These are phyloP conservation scores for mouse (Mus musculus) DNA, from an alignment of 2,113 vertebrate genomes.

Conservation along the genomic window DNA sequence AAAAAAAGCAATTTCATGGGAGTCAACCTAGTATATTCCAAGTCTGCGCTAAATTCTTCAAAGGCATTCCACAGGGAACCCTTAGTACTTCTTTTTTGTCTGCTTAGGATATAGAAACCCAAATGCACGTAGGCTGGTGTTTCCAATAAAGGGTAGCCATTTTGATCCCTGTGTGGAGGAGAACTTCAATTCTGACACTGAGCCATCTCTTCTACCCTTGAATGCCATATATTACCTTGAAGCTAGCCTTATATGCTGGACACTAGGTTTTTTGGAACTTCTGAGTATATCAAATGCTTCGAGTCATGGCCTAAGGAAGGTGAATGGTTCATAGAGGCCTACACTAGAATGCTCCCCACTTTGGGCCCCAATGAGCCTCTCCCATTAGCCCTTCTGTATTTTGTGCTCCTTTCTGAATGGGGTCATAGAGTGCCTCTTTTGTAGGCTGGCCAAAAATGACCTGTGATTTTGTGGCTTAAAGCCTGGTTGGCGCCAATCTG, in stretches of 20 bases:
- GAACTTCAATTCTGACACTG: background rate
- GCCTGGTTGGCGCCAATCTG: background rate
- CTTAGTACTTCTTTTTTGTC: background rate
- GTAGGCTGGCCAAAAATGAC: background rate
- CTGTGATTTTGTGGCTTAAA: background rate
- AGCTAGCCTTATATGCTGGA: background rate
- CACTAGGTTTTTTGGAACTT: background rate
- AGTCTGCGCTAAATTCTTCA: background rate
- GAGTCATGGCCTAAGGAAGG: background rate
- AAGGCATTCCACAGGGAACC: background rate
- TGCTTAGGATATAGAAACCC: constrained; percentile 8
- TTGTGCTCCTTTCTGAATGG: fast-evolving
- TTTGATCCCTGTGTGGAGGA: background rate
- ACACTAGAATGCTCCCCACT: background rate
- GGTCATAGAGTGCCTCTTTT: background rate
- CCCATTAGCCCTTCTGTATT: background rate
- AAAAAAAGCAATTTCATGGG: constrained; percentile 16
- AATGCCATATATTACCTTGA: background rate
- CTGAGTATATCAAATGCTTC: background rate
- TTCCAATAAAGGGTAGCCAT: too few relatives aligned
- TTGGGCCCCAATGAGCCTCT: background rate
- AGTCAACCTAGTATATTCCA: background rate
- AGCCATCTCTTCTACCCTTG: background rate
- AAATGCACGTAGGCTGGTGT: background rate
- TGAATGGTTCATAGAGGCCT: background rate